These are phyloP conservation scores for Rhizomys pruinosus DNA, from an alignment of 2,113 vertebrate genomes.

Conservation along the genomic window DNA sequence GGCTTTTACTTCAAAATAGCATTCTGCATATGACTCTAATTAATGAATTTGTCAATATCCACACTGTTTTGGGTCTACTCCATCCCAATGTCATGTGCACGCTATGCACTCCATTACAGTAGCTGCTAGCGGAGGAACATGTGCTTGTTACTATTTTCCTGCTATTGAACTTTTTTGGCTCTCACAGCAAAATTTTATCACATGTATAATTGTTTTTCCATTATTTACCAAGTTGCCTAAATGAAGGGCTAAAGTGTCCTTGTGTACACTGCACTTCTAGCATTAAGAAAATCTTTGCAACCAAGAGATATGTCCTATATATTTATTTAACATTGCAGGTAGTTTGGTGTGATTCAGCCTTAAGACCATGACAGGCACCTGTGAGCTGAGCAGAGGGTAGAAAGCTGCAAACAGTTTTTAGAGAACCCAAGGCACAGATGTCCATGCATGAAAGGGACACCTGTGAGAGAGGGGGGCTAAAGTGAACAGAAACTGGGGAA, in stretches of 20 bases:
- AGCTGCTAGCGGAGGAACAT: slow-evolving; percentile 41
- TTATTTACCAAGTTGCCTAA: background rate
- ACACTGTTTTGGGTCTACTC: slow-evolving; percentile 42
- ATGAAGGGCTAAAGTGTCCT: background rate
- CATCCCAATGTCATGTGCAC: slow-evolving; percentile 44
- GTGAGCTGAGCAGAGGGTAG: background rate
- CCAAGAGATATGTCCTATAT: background rate
- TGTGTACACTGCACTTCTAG: background rate
- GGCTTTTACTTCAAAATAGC: slow-evolving; percentile 57
- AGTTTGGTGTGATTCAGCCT: background rate
- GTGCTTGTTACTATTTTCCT: slow-evolving; percentile 62
- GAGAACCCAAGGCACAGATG: background rate
- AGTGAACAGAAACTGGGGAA: background rate
- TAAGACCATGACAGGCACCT: background rate
- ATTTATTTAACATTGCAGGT: background rate
- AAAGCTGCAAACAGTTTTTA: background rate
- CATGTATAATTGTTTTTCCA: background rate
- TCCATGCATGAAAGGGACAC: background rate
- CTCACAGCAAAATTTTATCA: slow-evolving; percentile 14
- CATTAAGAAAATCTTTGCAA: background rate
- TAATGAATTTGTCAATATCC: slow-evolving; percentile 72
- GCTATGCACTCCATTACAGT: slow-evolving; percentile 45
- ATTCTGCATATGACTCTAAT: slow-evolving; percentile 68
- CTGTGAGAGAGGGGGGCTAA: background rate
- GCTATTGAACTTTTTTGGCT: background rate